Conservation (phyloP, 1,140 invertebrate species). For the Babylonia areolata region DNA sequence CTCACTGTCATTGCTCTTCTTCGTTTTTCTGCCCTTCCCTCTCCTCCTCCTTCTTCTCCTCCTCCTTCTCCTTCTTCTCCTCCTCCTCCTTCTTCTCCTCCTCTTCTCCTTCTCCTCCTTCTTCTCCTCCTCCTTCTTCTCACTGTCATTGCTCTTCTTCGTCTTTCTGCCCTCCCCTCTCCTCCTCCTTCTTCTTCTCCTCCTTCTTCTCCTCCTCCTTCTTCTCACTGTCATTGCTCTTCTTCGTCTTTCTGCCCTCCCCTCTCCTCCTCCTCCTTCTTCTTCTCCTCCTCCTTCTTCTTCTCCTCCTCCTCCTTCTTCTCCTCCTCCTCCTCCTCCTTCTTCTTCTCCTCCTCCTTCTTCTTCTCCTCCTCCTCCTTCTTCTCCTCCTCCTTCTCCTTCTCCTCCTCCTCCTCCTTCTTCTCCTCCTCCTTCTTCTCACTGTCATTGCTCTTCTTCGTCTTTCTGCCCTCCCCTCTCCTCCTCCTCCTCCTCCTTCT, state of each 20-base stretch:
- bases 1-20: no score
- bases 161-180: background rate
- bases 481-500: no score
- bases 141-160: background rate
- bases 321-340: background rate
- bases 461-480: no score
- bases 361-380: background rate
- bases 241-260: background rate
- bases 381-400: no score
- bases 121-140: background rate
- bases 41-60: background rate
- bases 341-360: background rate
- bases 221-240: no score
- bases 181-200: background rate
- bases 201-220: no score
- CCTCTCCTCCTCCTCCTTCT: background rate
- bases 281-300: background rate
- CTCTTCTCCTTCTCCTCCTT: no score
- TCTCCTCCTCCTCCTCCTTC: no score
- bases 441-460: no score
- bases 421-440: no score
- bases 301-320: background rate
- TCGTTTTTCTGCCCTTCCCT: background rate
- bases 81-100: background rate
- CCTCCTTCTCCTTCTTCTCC: background rate